phyloP scores from a whole-genome alignment of 2,888 invertebrate species.

The Chymomyza procnemis region DNA sequence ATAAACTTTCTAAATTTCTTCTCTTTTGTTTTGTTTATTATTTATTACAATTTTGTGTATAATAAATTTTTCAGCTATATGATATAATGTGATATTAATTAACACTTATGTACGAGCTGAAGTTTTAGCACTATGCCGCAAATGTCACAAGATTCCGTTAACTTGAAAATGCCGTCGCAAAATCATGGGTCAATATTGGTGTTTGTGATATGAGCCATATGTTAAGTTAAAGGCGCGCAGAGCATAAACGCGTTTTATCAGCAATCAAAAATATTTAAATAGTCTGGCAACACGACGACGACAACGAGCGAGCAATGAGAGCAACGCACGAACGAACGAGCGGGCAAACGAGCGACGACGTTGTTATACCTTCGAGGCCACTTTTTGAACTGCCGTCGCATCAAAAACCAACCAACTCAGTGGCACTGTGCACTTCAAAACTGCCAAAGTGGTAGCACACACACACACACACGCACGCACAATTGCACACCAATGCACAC shows the following conservation, averaged over 20 bases:
- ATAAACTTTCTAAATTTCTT: neutral
- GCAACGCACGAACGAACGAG: constrained; percentile 28
- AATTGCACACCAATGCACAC: too few species aligned
- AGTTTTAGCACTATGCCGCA: constrained; percentile 27
- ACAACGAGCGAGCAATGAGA: constrained; percentile 23
- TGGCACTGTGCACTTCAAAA: constrained; percentile 8
- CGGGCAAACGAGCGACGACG: constrained; percentile 34
- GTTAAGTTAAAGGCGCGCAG: neutral
- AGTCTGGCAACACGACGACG: neutral
- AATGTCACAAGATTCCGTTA: constrained; percentile 20
- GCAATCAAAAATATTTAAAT: neutral
- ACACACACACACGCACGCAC: constrained; percentile 14
- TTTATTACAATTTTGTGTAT: constrained; percentile 19
- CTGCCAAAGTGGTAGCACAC: constrained; percentile 39
- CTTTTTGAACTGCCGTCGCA: constrained; percentile 67
- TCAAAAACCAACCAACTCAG: constrained; percentile 28
- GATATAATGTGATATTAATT: constrained; percentile 40
- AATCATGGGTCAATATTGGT: neutral
- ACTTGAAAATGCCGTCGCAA: neutral
- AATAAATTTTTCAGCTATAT: constrained; percentile 18
- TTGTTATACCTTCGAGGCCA: constrained; percentile 71
- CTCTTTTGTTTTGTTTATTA: neutral
- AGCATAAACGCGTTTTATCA: neutral
- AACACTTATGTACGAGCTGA: constrained; percentile 37
- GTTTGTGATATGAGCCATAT: neutral